Conservation (phyloP, 2,888 invertebrate species). For the Linhomoeus sp. region DNA sequence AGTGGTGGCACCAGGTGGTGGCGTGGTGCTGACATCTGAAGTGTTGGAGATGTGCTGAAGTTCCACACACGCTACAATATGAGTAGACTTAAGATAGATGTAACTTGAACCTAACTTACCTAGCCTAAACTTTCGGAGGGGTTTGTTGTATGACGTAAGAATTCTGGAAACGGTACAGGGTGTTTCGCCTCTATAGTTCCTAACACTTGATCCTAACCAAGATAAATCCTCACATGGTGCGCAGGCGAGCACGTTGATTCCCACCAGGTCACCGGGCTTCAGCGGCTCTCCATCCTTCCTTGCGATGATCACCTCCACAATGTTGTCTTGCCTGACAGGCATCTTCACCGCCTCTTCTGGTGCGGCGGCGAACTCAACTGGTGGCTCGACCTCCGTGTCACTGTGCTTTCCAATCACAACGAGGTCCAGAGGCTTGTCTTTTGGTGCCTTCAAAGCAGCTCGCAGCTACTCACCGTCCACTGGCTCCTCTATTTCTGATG, state of each 20-base stretch:
- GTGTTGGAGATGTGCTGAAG: background rate
- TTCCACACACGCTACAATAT: background rate
- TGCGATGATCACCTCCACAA: background rate
- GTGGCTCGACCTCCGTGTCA: background rate
- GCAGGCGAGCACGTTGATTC: background rate
- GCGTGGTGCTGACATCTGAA: background rate
- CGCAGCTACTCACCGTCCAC: too few relatives aligned
- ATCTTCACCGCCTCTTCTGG: background rate
- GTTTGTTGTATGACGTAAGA: too few relatives aligned
- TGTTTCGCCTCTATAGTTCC: too few relatives aligned
- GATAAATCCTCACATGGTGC: background rate
- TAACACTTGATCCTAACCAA: background rate
- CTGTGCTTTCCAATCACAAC: too few relatives aligned
- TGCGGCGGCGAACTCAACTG: background rate
- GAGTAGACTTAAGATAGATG: background rate
- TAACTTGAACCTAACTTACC: too few relatives aligned
- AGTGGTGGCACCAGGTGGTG: background rate
- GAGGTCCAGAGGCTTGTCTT: background rate
- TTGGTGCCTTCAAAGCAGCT: background rate
- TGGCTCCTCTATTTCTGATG: too few relatives aligned
- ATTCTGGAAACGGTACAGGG: too few relatives aligned
- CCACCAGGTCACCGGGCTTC: background rate
- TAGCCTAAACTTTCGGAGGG: too few relatives aligned
- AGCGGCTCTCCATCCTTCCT: background rate
- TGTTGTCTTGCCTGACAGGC: background rate